Conservation (phyloP, 2,113 vertebrate species). For the Pollimyrus isidori region DNA sequence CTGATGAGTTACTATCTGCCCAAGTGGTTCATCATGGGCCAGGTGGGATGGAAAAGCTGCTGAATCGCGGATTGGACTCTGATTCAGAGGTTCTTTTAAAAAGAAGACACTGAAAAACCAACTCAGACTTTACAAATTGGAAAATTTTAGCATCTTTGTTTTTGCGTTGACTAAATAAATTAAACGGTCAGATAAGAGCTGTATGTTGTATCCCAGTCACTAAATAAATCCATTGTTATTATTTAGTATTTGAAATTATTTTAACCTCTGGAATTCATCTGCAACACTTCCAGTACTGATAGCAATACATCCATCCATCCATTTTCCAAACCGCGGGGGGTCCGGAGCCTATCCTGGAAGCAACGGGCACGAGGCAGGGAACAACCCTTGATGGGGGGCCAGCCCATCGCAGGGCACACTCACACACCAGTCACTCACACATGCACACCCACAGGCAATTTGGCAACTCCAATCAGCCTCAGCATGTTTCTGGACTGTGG, state of each 20-base stretch:
- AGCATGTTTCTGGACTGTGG: too few relatives aligned
- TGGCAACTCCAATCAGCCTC: too few relatives aligned
- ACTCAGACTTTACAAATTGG: not conserved
- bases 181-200: not conserved
- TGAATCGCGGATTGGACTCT: not conserved
- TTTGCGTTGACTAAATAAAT: not conserved
- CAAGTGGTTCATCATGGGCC: not conserved
- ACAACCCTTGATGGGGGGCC: too few relatives aligned
- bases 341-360: too few relatives aligned
- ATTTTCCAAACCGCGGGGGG: too few relatives aligned
- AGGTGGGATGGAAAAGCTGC: not conserved
- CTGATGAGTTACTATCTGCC: not conserved
- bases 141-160: not conserved
- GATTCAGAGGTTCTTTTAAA: not conserved
- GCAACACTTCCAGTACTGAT: not conserved
- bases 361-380: too few relatives aligned
- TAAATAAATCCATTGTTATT: not conserved
- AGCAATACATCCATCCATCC: too few relatives aligned
- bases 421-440: too few relatives aligned
- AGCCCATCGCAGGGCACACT: too few relatives aligned
- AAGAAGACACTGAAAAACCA: not conserved
- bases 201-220: not conserved
- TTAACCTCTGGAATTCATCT: not conserved
- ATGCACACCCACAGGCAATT: too few relatives aligned
- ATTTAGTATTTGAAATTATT: not conserved